Conservation (phyloP, 2,888 invertebrate species). For the Rhamphomyia laevipes region DNA sequence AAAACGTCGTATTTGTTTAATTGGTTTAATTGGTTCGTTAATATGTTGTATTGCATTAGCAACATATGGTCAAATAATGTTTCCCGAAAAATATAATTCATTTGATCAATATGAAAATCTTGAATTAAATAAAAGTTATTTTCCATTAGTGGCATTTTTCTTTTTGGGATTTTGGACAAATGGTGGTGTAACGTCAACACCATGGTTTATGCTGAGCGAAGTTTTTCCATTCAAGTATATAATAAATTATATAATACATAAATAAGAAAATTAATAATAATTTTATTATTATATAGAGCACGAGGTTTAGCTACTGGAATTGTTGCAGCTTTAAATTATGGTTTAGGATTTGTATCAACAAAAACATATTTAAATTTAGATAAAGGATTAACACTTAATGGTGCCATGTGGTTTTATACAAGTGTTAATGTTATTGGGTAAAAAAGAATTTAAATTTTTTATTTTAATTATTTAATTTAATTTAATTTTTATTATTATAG, state of each 20-base stretch:
- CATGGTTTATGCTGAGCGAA: conserved; percentile 46
- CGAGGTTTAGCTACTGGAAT: conserved; percentile 21
- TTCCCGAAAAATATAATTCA: conserved; percentile 37
- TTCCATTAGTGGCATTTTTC: conserved; percentile 27
- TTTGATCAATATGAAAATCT: conserved; percentile 27
- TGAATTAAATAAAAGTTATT: conserved; percentile 3
- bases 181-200: conserved; percentile 35
- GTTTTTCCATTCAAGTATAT: conserved; percentile 45
- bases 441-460: neutral
- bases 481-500: conserved; percentile 5
- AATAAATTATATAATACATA: neutral
- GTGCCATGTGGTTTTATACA: conserved; percentile 42
- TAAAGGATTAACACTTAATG: conserved; percentile 36
- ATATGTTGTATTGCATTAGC: conserved; percentile 36
- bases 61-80: conserved; percentile 34
- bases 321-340: conserved; percentile 43
- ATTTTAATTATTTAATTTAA: neutral
- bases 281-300: conserved; percentile 7
- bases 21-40: conserved; percentile 38
- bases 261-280: too few relatives aligned
- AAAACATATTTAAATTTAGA: conserved; percentile 44
- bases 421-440: conserved; percentile 37
- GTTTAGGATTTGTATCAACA: conserved; percentile 41
- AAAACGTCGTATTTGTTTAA: conserved; percentile 40
- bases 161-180: conserved; percentile 14